Conservation (phyloP, 2,888 invertebrate species). For the Drosophila leonis region DNA sequence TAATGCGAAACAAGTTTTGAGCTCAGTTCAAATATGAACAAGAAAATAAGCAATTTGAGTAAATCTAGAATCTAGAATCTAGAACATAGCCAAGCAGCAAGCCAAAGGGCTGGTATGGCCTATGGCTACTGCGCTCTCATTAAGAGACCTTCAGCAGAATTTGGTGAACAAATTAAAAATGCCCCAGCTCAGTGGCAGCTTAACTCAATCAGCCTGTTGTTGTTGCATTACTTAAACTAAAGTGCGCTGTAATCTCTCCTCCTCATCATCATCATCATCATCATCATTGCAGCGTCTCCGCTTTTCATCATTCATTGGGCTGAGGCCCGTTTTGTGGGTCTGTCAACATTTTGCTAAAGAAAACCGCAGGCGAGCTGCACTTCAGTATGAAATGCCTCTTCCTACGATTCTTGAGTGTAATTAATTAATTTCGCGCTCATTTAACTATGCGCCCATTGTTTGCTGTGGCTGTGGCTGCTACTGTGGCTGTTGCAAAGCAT, state of each 20-base stretch:
- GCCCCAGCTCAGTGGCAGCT: slow-evolving; percentile 16
- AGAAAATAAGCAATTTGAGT: not conserved
- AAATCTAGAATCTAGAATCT: slow-evolving; percentile 31
- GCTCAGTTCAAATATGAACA: not conserved
- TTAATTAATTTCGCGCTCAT: slow-evolving; percentile 78
- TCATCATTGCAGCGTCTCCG: slow-evolving; percentile 6
- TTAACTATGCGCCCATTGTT: slow-evolving; percentile 31
- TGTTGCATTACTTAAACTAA: slow-evolving; percentile 32
- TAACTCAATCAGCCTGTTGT: slow-evolving; percentile 23
- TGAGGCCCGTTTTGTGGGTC: not conserved
- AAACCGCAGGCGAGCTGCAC: slow-evolving; percentile 63
- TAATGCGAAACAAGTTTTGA: not conserved
- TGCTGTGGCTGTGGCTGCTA: not conserved
- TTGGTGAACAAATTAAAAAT: slow-evolving; percentile 2
- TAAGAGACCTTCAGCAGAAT: slow-evolving; percentile 42
- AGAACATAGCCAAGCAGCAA: slow-evolving; percentile 21
- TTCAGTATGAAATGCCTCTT: slow-evolving; percentile 73
- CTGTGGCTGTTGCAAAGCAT: slow-evolving; percentile 37
- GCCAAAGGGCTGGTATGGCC: not conserved
- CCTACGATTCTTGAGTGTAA: slow-evolving; percentile 78
- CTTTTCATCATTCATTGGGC: slow-evolving; percentile 15
- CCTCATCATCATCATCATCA: slow-evolving; percentile 8
- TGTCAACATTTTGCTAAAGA: slow-evolving; percentile 43
- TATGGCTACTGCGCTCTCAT: not conserved
- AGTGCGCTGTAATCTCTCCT: slow-evolving; percentile 39